Evolutionary conservation across 2,113 vertebrate genomes (phyloP).

Genomic region (Gnathonemus longibarbis): DNA sequence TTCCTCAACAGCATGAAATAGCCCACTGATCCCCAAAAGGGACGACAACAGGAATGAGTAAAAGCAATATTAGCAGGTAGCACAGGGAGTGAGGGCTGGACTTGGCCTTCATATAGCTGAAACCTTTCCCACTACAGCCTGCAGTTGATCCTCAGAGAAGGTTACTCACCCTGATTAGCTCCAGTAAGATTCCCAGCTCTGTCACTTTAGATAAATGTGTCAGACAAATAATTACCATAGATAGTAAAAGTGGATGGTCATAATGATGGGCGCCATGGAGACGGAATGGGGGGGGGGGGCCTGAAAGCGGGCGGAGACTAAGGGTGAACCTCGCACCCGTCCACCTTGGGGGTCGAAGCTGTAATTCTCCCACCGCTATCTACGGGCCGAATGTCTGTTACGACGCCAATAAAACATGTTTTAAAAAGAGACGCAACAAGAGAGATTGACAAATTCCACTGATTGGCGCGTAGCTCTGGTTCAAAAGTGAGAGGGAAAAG

Average conservation of each 20-base stretch:
- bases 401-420: not conserved
- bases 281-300: not conserved
- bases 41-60: not conserved
- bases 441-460: not conserved
- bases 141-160: not conserved
- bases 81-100: not conserved
- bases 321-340: not conserved
- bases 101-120: not conserved
- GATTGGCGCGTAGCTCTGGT: not conserved
- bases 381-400: not conserved
- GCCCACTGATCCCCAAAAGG: not conserved
- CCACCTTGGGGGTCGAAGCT: not conserved
- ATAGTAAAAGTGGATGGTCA: not conserved
- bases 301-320: not conserved
- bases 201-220: not conserved
- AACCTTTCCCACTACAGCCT: not conserved
- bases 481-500: not conserved
- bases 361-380: not conserved
- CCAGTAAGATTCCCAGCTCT: not conserved
- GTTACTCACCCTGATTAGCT: not conserved
- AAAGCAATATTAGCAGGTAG: not conserved
- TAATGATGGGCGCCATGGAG: not conserved
- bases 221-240: not conserved
- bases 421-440: not conserved
- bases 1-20: not conserved